Evolutionary conservation across 1,140 invertebrate genomes (phyloP).

Genomic region (Mactra quadrangularis): DNA sequence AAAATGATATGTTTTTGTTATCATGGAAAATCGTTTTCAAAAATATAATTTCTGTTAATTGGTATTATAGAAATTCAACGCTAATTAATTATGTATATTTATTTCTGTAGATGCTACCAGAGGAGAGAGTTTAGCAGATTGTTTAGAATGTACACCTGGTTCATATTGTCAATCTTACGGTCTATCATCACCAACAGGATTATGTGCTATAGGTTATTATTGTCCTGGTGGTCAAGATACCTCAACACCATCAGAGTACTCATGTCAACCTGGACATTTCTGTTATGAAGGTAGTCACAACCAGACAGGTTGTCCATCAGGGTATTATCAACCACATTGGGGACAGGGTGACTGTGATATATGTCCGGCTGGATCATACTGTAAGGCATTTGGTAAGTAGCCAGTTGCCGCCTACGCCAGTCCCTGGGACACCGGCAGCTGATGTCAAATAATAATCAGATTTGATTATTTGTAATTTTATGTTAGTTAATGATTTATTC

Average conservation of each 20-base stretch:
- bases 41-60: too few relatives aligned
- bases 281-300: constrained; percentile 78
- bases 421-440: too few relatives aligned
- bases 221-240: constrained; percentile 78
- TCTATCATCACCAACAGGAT: constrained; percentile 67
- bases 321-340: constrained; percentile 79
- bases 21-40: too few relatives aligned
- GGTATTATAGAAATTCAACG: too few relatives aligned
- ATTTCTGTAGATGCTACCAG: too few relatives aligned
- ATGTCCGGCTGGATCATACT: constrained; percentile 80
- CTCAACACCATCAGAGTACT: constrained; percentile 67
- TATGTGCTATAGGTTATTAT: constrained; percentile 77
- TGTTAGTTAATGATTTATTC: too few relatives aligned
- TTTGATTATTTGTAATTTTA: too few relatives aligned
- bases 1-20: too few relatives aligned
- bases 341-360: constrained; percentile 74
- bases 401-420: too few relatives aligned
- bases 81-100: too few relatives aligned
- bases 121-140: constrained; percentile 73
- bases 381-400: constrained; percentile 78
- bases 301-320: constrained; percentile 80
- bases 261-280: constrained; percentile 80
- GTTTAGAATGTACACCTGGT: constrained; percentile 77
- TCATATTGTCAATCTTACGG: constrained; percentile 79
- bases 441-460: too few relatives aligned